Conservation (phyloP, 2,888 invertebrate species). For the Pristionchus mayeri region DNA sequence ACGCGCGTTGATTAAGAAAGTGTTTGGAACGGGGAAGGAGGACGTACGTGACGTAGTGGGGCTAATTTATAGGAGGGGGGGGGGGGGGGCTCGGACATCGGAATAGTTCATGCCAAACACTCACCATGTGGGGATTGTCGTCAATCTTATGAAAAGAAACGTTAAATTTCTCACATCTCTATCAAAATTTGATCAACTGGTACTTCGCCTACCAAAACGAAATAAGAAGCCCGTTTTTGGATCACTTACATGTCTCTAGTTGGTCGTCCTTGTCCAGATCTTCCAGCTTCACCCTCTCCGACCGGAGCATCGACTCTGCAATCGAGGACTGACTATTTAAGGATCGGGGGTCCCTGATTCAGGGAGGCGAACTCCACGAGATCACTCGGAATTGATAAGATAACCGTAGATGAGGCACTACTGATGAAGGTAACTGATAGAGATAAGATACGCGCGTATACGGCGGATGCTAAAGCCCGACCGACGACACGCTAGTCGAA, state of each 20-base stretch:
- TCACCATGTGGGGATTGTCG: too few relatives aligned
- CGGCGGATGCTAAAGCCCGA: not conserved
- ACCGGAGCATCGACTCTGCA: not conserved
- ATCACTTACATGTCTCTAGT: not conserved
- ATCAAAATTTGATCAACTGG: too few relatives aligned
- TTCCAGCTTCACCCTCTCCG: not conserved
- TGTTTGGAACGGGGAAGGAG: too few relatives aligned
- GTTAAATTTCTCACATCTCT: too few relatives aligned
- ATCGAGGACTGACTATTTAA: not conserved
- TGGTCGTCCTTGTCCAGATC: constrained; percentile 31
- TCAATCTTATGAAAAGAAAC: too few relatives aligned
- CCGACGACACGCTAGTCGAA: not conserved
- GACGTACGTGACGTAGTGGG: too few relatives aligned
- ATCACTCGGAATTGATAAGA: constrained; percentile 14
- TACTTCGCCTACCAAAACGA: too few relatives aligned
- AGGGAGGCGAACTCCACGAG: not conserved
- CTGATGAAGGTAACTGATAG: not conserved
- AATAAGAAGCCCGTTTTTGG: too few relatives aligned
- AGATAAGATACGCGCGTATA: not conserved
- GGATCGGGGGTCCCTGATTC: not conserved
- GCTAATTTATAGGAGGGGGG: too few relatives aligned
- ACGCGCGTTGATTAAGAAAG: too few relatives aligned
- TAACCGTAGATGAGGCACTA: not conserved
- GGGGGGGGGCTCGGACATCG: too few relatives aligned
- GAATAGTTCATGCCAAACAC: too few relatives aligned